Base-by-base conservation (phyloP, 2,888 invertebrate genomes). In the Caenorhabditis panamensis region DNA sequence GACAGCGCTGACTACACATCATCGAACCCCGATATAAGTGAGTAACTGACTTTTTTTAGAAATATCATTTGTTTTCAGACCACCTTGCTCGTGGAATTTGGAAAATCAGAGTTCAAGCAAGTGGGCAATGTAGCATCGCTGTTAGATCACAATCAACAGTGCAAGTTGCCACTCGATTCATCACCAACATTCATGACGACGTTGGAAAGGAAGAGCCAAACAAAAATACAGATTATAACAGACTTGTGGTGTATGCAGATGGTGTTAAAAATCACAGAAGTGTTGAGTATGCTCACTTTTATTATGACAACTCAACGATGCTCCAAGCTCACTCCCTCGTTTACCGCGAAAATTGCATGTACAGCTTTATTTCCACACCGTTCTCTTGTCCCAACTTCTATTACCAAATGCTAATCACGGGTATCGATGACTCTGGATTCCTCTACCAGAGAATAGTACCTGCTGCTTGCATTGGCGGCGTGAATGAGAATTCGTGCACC, bases 201-300 rank as follows among this genome's bases (percentile, higher is more conserved):
- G 71, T 72, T 62, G 87, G 86, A 41, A 66, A 22, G 20, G 49
- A 66, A 22, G 85, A 85, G 20, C 76, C 84, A 9, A 79, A 68
- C 51, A 61, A 22, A 18, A 71, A 75, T n/a, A 75, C 68, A 69
- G 83, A 77, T 9, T 64, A 49, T 18, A 87, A 87, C 72, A 68
- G 83, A 51, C 44, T 84, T 24, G 72, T 85, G n/a, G 79, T 83
- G 11, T 82, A 83, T 62, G 77, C 83, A 9, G 68, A 75, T 51
- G 83, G 84, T 24, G 61, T 86, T 13, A 11, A 58, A 20, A 76
- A 75, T 22, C 54, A 59, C 8, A 68, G 41, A 18, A 72, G 59
- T 28, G 75, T 87, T 1, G 86, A 87, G 28, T 87, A 87, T 77
- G 87, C 84, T 36, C 86, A 86, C 31, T 76, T 86, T 18, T 86